Percentiles rank a stretch among this genome's conserved stretches.
Conservation (phyloP, 2,113 vertebrate genomes). For the Poicephalus meyeri region DNA sequence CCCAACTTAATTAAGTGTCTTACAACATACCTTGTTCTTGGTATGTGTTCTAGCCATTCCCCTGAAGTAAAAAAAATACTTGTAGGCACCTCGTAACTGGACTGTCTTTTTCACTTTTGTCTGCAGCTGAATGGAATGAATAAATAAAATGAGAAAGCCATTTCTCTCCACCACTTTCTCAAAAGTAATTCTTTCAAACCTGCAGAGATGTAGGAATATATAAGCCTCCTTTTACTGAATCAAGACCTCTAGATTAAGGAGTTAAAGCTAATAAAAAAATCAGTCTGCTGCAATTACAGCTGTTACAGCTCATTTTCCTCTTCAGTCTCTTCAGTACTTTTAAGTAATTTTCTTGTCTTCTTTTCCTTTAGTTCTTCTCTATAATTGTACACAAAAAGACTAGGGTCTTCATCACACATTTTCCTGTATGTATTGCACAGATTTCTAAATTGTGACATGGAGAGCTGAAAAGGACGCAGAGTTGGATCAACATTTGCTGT, state of each 20-base stretch:
- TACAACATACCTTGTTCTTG: not conserved
- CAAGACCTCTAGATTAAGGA: not conserved
- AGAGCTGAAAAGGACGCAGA: conserved; percentile 83
- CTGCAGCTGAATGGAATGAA: not conserved
- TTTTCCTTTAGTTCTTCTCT: conserved; percentile 85
- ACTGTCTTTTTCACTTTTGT: not conserved
- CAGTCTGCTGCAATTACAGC: not conserved
- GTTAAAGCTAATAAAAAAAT: not conserved
- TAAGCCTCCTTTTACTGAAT: not conserved
- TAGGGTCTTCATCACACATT: conserved; percentile 81
- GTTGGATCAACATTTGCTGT: conserved; percentile 87
- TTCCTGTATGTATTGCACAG: conserved; percentile 83
- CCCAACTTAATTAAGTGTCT: not conserved
- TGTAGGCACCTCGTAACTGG: not conserved
- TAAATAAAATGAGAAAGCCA: not conserved
- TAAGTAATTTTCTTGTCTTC: not conserved
- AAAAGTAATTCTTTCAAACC: not conserved
- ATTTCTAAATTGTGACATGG: conserved; percentile 82
- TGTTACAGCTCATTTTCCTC: not conserved
- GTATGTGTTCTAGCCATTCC: not conserved
- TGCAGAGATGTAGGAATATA: not conserved
- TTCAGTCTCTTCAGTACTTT: not conserved
- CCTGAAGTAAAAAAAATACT: not conserved
- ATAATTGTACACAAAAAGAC: conserved; percentile 83
- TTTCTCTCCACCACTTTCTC: not conserved